These are phyloP conservation scores for Hepsetus odoe DNA, from an alignment of 2,113 vertebrate genomes.

Conservation along the genomic window DNA sequence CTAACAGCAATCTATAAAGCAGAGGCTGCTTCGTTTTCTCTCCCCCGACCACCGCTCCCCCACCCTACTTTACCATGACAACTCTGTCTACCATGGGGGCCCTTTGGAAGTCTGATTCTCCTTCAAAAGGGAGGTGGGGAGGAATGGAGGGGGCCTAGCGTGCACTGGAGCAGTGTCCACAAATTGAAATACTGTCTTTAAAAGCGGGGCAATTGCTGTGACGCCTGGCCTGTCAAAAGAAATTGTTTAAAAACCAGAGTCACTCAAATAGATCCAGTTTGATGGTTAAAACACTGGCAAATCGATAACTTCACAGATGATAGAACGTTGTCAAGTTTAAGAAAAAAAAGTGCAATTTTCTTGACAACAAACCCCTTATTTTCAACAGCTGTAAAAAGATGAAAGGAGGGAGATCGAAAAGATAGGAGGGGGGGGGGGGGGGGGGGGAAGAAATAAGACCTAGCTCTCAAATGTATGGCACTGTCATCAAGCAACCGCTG, in stretches of 20 bases:
- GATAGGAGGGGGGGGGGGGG: conserved; percentile 57
- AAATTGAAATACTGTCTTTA: conserved; percentile 71
- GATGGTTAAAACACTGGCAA: conserved; percentile 83
- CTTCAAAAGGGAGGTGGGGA: conserved; percentile 52
- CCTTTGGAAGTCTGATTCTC: conserved; percentile 66
- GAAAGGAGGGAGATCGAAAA: conserved; percentile 49
- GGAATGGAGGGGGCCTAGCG: conserved; percentile 24
- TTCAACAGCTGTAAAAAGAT: conserved; percentile 59
- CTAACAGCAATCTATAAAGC: conserved; percentile 94
- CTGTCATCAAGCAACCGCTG: conserved; percentile 68
- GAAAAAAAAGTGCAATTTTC: conserved; percentile 42
- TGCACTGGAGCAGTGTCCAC: conserved; percentile 31
- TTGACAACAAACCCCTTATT: conserved; percentile 69
- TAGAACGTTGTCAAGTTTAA: conserved; percentile 65
- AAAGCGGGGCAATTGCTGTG: conserved; percentile 66
- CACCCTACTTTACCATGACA: conserved; percentile 72
- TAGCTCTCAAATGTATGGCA: conserved; percentile 53
- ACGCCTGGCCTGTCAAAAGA: conserved; percentile 64
- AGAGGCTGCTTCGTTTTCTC: conserved; percentile 57
- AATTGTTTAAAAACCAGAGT: conserved; percentile 79
- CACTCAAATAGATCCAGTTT: conserved; percentile 73
- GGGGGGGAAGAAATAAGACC: conserved; percentile 61
- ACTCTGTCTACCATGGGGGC: conserved; percentile 77
- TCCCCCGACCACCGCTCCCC: background rate
- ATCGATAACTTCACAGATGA: conserved; percentile 82